Percentiles rank a stretch among this genome's conserved stretches.
Evolutionary conservation across 1,140 invertebrate genomes (phyloP).

Genomic region (Cherax quadricarinatus): DNA sequence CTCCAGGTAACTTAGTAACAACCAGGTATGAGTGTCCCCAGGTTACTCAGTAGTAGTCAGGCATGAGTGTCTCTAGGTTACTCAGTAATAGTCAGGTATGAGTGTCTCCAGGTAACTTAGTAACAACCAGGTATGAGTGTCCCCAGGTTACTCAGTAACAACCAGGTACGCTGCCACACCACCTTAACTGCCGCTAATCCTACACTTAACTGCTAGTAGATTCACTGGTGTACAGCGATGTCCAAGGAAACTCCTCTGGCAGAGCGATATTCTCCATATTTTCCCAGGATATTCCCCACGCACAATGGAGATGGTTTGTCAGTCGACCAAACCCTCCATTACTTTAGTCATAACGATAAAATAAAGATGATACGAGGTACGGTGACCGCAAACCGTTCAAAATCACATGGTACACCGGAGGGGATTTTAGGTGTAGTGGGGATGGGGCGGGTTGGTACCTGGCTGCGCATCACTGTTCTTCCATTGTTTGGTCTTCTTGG

Average conservation of each 20-base stretch:
- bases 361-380: neutral
- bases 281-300: neutral
- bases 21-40: too few relatives aligned
- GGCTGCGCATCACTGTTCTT: too few relatives aligned
- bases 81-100: too few relatives aligned
- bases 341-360: slow-evolving; percentile 4
- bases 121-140: too few relatives aligned
- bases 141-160: too few relatives aligned
- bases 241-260: too few relatives aligned
- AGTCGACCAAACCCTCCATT: neutral
- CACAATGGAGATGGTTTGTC: neutral
- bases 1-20: too few relatives aligned
- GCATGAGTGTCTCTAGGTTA: too few relatives aligned
- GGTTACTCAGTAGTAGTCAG: too few relatives aligned
- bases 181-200: neutral
- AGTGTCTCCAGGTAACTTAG: too few relatives aligned
- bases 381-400: neutral
- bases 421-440: neutral
- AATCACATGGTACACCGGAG: neutral
- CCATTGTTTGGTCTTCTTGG: too few relatives aligned
- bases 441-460: too few relatives aligned
- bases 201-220: neutral
- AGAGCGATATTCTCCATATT: neutral
- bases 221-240: neutral
- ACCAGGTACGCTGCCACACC: neutral